Evolutionary conservation across 2,113 vertebrate species (phyloP).

Genomic region (Carassius gibelio): DNA sequence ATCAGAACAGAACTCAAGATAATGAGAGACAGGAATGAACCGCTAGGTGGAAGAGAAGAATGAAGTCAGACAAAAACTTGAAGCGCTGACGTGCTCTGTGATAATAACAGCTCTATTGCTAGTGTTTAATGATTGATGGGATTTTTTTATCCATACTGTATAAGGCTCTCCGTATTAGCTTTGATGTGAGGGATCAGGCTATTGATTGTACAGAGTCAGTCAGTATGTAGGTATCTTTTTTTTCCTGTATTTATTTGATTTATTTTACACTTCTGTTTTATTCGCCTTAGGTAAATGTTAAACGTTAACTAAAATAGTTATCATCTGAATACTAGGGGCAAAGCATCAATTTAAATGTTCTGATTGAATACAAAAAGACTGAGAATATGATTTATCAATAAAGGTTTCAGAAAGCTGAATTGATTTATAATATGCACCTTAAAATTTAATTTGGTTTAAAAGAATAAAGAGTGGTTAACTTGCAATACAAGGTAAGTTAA

Average conservation of each 20-base stretch:
- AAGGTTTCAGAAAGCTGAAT: neutral
- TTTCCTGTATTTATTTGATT: conserved; percentile 44
- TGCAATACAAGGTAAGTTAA: neutral
- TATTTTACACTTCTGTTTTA: conserved; percentile 60
- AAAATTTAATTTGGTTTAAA: neutral
- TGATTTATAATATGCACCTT: neutral
- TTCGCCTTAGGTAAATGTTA: conserved; percentile 60
- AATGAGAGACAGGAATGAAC: neutral
- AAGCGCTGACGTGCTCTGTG: conserved; percentile 6
- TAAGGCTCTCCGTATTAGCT: conserved; percentile 24
- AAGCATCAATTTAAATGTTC: conserved; percentile 35
- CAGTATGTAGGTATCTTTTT: conserved; percentile 52
- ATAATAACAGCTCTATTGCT: conserved; percentile 23
- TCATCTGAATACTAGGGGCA: conserved; percentile 44
- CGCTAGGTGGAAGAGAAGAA: conserved; percentile 11
- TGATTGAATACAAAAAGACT: neutral
- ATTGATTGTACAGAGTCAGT: conserved; percentile 10
- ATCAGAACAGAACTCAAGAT: neutral
- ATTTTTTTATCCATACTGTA: conserved; percentile 33
- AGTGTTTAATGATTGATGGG: conserved; percentile 20
- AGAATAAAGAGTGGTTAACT: neutral
- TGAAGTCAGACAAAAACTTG: conserved; percentile 10
- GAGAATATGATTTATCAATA: conserved; percentile 29
- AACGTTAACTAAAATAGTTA: conserved; percentile 56
- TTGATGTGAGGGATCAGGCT: conserved; percentile 33